phyloP scores from a whole-genome alignment of 1,140 invertebrate species.

The Nasonia vitripennis region DNA sequence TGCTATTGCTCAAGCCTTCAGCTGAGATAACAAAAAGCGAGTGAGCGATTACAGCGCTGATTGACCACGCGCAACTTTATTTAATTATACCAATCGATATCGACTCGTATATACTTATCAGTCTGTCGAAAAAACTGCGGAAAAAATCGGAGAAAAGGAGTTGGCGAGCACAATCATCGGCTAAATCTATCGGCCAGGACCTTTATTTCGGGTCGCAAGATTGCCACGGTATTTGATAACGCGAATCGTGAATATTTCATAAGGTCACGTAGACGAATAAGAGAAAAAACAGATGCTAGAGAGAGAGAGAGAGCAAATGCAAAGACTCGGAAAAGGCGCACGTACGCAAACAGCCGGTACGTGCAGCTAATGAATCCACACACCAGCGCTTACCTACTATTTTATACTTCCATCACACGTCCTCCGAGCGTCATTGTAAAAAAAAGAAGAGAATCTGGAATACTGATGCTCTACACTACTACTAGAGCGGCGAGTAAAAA shows the following conservation, averaged over 20 bases:
- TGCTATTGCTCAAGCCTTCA: no score
- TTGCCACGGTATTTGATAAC: neutral
- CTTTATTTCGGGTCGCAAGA: neutral
- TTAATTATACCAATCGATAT: constrained; percentile 10
- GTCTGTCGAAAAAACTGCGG: neutral
- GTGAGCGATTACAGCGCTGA: neutral
- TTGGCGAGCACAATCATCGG: no score
- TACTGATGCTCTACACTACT: neutral
- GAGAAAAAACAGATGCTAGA: neutral
- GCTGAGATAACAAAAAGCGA: neutral
- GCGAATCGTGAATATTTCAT: neutral
- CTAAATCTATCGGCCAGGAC: no score
- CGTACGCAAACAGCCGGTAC: constrained; percentile 9
- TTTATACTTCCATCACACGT: constrained; percentile 69
- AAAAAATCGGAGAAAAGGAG: no score
- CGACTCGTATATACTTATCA: neutral
- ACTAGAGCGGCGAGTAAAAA: neutral
- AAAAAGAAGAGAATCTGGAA: neutral
- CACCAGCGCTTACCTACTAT: constrained; percentile 62
- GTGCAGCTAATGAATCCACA: constrained; percentile 46
- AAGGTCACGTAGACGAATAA: neutral
- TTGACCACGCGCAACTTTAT: neutral
- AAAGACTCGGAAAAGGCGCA: neutral
- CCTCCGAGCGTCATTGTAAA: constrained; percentile 53
- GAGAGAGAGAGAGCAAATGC: neutral